Conservation (phyloP, 1,140 invertebrate species). For the Drosophila tristis region DNA sequence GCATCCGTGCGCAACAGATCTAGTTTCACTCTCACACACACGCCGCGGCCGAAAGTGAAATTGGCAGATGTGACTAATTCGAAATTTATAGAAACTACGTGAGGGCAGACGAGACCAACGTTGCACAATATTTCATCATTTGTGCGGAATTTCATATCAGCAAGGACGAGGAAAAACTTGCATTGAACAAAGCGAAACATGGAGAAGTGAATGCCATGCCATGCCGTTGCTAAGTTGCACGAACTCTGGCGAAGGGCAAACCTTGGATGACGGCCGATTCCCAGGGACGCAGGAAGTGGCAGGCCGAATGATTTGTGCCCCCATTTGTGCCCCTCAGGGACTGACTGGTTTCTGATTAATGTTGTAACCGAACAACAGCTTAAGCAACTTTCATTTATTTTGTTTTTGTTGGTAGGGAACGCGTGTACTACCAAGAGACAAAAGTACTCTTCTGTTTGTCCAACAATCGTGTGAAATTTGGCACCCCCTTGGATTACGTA, state of each 20-base stretch:
- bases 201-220: slow-evolving; percentile 50
- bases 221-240: slow-evolving; percentile 45
- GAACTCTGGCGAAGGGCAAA: slow-evolving; percentile 66
- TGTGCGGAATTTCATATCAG: slow-evolving; percentile 30
- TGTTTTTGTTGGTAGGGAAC: slow-evolving; percentile 29
- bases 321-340: slow-evolving; percentile 4
- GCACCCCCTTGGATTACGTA: slow-evolving; percentile 31
- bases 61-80: slow-evolving; percentile 62
- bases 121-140: slow-evolving; percentile 22
- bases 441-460: slow-evolving; percentile 30
- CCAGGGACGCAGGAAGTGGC: slow-evolving; percentile 69
- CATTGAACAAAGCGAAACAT: slow-evolving; percentile 8
- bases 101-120: not conserved
- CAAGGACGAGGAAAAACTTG: slow-evolving; percentile 29
- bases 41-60: slow-evolving; percentile 57
- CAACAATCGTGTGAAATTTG: slow-evolving; percentile 41
- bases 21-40: slow-evolving; percentile 45
- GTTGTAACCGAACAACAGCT: slow-evolving; percentile 9
- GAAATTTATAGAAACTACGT: slow-evolving; percentile 47
- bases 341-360: slow-evolving; percentile 53
- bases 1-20: slow-evolving; percentile 33
- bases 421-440: slow-evolving; percentile 23
- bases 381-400: slow-evolving; percentile 59
- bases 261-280: slow-evolving; percentile 36
- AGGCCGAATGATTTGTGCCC: slow-evolving; percentile 28